phyloP scores from a whole-genome alignment of 2,888 invertebrate genomes.

The Hololepta plana region DNA sequence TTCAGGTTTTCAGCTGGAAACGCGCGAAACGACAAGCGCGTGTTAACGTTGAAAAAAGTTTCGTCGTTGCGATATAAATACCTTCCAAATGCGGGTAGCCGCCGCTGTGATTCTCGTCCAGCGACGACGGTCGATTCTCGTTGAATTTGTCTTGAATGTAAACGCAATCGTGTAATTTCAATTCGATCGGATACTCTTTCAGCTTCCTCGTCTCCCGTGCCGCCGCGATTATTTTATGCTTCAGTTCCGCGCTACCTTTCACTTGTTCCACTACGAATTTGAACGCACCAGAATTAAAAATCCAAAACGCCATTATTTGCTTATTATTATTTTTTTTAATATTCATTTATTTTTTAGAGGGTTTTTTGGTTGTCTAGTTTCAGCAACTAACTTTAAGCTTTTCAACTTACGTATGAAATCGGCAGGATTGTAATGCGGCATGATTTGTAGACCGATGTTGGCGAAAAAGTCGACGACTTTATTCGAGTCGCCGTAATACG shows the following conservation, averaged over 20 bases:
- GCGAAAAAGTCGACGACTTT: constrained; percentile 56
- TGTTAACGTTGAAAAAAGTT: no score
- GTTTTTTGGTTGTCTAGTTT: no score
- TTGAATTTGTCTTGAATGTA: constrained; percentile 24
- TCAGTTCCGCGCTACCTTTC: constrained; percentile 46
- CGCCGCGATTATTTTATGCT: constrained; percentile 46
- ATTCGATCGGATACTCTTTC: constrained; percentile 37
- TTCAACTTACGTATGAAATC: constrained; percentile 62
- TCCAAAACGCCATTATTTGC: no score
- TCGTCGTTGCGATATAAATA: no score
- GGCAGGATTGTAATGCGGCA: constrained; percentile 69
- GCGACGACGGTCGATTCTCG: no score
- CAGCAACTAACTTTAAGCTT: no score
- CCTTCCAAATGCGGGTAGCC: no score
- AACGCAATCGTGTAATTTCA: constrained; percentile 24
- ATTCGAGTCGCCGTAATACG: constrained; percentile 55
- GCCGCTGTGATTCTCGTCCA: no score
- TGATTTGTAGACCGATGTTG: constrained; percentile 48
- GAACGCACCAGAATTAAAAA: constrained; percentile 2
- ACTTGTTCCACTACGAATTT: constrained; percentile 50
- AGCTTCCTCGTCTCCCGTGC: constrained; percentile 40
- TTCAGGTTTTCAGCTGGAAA: constrained; percentile 29
- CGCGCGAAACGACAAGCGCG: constrained; percentile 5
- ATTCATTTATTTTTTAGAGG: no score
- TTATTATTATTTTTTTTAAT: no score